Base-by-base conservation (phyloP, 2,797 vertebrate genomes). In the Hydrolagus colliei region DNA sequence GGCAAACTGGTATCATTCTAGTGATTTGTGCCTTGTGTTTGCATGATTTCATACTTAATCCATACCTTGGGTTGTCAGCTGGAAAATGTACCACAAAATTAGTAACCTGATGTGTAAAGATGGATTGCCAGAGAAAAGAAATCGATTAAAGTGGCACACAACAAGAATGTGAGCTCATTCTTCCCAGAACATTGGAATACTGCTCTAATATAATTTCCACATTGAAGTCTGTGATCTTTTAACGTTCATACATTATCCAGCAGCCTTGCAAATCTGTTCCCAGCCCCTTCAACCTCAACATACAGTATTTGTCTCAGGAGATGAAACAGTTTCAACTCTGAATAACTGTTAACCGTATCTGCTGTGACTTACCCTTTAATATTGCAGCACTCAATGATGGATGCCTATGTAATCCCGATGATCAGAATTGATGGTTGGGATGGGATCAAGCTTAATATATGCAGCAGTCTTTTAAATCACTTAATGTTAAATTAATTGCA, bases 81-180 rank as follows among this genome's bases (percentile, higher is more conserved):
- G 72, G 82, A 89, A 89, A 76, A 68, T 86, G 62, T 87, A 90
- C 87, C 68, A 90, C 88, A 88, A 86, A 91, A 90, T 89, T 87
- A 88, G 78, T 67, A 86, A 27, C 87, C 62, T 85, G 86, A 87
- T 87, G 86, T 86, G 27, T 61, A 86, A 88, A 87, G 86, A 82
- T 85, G 86, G 87, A 87, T 84, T 71, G 59, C 59, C 87, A 88
- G 87, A 88, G 35, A 35, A 8, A 7, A 86, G 76, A 88, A 87
- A 87, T 88, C 67, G 88, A 85, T 89, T 88, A 88, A 87, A n/a
- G 62, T 87, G 59, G 18, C 72, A 78, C 65, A 87, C 1, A 27
- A 10, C 10, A 27, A 68, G 87, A 87, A 78, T 0, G 85, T 9
- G 87, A 87, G 9, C 87, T 88, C 85, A 72, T 9, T 52, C 89